A percentile compares a stretch with the other conserved stretches of the same genome.
These are phyloP conservation scores for Carettochelys insculpta DNA, from an alignment of 2,113 vertebrate species.

Conservation along the genomic window DNA sequence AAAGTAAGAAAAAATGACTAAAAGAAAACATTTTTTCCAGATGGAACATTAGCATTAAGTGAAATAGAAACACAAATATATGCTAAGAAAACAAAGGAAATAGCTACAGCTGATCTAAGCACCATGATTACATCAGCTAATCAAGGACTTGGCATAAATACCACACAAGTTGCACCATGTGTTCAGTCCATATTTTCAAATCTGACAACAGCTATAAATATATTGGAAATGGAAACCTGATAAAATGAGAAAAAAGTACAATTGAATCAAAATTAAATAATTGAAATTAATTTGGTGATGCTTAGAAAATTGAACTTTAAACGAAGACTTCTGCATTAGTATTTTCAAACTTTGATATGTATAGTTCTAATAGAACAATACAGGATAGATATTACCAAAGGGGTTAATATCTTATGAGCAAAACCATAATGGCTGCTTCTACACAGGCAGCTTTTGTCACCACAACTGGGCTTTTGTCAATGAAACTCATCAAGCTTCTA, in stretches of 20 bases:
- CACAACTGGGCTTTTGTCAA: too few species aligned
- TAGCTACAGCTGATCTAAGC: rapidly evolving
- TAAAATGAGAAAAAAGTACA: not conserved
- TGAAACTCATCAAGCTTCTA: too few species aligned
- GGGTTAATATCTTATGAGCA: not conserved
- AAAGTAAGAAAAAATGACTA: rapidly evolving
- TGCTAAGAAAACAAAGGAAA: not conserved
- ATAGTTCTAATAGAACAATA: not conserved
- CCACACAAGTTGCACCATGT: not conserved
- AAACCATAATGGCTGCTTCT: not conserved
- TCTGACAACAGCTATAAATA: not conserved
- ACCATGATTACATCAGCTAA: not conserved
- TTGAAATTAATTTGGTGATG: not conserved
- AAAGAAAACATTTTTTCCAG: not conserved
- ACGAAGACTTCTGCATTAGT: not conserved
- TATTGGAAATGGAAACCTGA: not conserved
- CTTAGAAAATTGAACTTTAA: not conserved
- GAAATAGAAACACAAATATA: not conserved
- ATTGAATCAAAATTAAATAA: not conserved
- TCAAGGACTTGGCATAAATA: not conserved
- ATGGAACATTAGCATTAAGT: not conserved
- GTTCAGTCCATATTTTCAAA: not conserved
- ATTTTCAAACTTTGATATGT: not conserved
- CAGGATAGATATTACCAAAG: not conserved
- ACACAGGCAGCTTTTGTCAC: too few species aligned